A percentile compares a stretch with the other conserved stretches of the same genome.
phyloP scores from a whole-genome alignment of 1,140 invertebrate species.

The Bacillus rossius region DNA sequence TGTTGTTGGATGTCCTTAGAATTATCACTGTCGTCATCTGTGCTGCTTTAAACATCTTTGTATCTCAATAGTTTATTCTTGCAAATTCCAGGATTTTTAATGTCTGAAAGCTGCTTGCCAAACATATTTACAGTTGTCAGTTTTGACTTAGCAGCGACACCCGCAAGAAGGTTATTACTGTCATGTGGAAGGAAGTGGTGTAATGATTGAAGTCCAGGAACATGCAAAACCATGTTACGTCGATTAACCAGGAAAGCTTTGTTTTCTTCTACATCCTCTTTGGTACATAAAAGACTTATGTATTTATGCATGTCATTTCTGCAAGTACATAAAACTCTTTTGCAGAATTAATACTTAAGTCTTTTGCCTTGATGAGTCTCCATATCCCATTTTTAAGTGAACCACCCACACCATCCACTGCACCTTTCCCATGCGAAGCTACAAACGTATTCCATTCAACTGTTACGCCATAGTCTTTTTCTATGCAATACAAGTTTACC shows the following conservation, averaged over 20 bases:
- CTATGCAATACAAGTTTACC: conserved; percentile 24
- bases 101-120: not conserved
- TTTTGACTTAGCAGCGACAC: not conserved
- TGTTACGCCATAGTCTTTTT: conserved; percentile 23
- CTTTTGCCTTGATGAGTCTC: not conserved
- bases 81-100: not conserved
- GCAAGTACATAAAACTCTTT: conserved; percentile 1
- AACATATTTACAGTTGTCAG: not conserved
- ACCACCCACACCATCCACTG: conserved; percentile 27
- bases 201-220: not conserved
- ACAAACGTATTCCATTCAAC: conserved; percentile 31
- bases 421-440: conserved; percentile 28
- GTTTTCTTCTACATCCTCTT: conserved; percentile 2
- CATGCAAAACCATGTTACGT: no score
- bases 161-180: not conserved
- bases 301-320: not conserved
- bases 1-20: not conserved
- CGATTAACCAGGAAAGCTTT: not conserved
- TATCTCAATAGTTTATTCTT: not conserved
- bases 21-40: not conserved
- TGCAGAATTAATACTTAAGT: not conserved
- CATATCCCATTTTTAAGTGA: conserved; percentile 16
- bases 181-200: conserved; percentile 2
- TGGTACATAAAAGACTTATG: not conserved
- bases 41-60: not conserved